These are phyloP conservation scores for Diaperis boleti DNA, from an alignment of 2,888 invertebrate genomes.

Conservation along the genomic window DNA sequence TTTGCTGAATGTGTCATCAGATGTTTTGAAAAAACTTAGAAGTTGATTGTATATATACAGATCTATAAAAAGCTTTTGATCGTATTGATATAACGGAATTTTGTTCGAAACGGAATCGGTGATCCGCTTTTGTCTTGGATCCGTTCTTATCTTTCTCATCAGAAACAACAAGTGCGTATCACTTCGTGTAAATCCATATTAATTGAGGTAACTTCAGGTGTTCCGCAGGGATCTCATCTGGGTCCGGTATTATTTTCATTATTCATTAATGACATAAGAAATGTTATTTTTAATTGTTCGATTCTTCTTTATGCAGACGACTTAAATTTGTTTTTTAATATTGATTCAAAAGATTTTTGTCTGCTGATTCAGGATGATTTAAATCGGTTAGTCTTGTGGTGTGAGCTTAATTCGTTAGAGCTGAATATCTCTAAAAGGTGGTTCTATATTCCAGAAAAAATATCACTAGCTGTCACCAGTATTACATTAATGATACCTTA, in stretches of 20 bases:
- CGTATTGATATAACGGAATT: not conserved
- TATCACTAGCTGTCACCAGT: too few relatives aligned
- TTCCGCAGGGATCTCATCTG: conserved; percentile 1
- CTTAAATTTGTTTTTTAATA: not conserved
- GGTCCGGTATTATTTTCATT: not conserved
- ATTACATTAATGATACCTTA: too few relatives aligned
- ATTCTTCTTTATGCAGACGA: conserved; percentile 3
- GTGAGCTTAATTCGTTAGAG: too few relatives aligned
- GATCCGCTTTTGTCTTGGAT: not conserved
- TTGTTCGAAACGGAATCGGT: too few relatives aligned
- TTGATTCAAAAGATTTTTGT: too few relatives aligned
- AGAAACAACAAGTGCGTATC: not conserved
- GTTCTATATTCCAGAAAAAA: too few relatives aligned
- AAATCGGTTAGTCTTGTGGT: too few relatives aligned
- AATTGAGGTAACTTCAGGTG: not conserved
- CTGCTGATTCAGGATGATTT: not conserved
- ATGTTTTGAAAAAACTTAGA: not conserved
- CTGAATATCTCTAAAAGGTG: too few relatives aligned
- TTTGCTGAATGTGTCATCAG: not conserved
- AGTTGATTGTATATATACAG: not conserved
- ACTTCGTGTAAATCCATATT: not conserved
- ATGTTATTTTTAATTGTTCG: not conserved
- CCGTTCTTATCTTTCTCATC: not conserved
- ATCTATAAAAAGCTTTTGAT: not conserved
- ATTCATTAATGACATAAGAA: not conserved